Percentiles rank a stretch among this genome's conserved stretches.
Evolutionary conservation across 2,113 vertebrate species (phyloP).

Genomic region (Cervus canadensis): DNA sequence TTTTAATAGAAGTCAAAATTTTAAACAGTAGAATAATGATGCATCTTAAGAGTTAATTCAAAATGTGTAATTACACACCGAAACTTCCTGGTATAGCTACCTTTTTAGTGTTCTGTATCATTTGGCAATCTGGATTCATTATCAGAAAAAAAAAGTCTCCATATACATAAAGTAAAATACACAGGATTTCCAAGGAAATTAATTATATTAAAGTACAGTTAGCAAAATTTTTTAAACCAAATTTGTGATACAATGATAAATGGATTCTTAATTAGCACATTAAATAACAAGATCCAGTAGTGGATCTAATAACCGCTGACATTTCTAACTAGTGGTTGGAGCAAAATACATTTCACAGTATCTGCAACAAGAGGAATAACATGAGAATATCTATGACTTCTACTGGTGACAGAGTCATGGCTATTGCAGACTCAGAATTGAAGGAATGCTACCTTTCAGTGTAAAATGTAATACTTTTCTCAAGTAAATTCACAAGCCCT

Average conservation of each 20-base stretch:
- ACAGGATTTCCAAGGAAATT: background rate
- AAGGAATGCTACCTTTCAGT: background rate
- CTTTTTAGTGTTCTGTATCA: background rate
- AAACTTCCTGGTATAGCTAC: background rate
- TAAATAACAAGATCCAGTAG: conserved; percentile 3
- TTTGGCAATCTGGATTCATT: background rate
- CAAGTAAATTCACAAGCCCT: background rate
- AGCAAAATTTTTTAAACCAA: background rate
- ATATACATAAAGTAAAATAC: conserved; percentile 5
- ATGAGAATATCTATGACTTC: background rate
- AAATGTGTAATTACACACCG: background rate
- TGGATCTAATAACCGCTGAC: background rate
- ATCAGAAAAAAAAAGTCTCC: conserved; percentile 2
- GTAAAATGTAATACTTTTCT: conserved; percentile 16
- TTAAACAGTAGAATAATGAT: background rate
- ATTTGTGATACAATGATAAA: background rate
- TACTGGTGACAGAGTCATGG: background rate
- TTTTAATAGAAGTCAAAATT: conserved; percentile 11
- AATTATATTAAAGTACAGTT: conserved; percentile 9
- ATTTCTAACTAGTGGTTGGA: conserved; percentile 8
- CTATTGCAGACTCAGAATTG: background rate
- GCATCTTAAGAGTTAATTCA: background rate
- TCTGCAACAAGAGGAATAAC: background rate
- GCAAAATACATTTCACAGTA: background rate
- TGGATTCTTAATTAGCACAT: background rate